Base-by-base conservation (phyloP, 2,113 vertebrate genomes). In the Thomomys bottae region DNA sequence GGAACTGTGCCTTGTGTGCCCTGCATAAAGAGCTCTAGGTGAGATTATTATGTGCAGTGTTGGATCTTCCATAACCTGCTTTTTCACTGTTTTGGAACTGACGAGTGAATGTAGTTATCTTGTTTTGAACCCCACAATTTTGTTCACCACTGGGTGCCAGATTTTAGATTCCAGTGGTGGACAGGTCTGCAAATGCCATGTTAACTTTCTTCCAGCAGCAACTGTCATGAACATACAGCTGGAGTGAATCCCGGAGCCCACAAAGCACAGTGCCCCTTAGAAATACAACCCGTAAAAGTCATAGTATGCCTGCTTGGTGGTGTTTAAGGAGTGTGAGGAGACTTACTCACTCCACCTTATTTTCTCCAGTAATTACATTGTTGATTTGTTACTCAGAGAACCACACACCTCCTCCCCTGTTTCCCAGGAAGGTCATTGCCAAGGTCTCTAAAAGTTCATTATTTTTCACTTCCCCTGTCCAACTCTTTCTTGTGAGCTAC, bases 111-210 rank as follows among this genome's bases (percentile, higher is more conserved):
- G 73, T 76, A 83, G 54, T 66, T 71, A 57, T 7, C 71, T 83
- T 76, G 18, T 71, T n/a, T 26, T 95, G 70, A 87, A 76, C 70
- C 75, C 40, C 8, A 32, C 54, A 80, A 75, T 20, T 88, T 85
- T 67, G 34, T 81, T 26, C 26, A n/a, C 4, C 21, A 9, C 20
- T 68, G 10, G 24, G 23, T 73, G 64, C 87, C 91, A 85, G 0
- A 26, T 94, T 94, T 94, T 67, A 21, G 45, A 45, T 91, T 83
- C 40, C 59, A 6, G 68, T 68, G 71, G 79, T 92, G 54, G 12
- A n/a, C 0, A 2, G 85, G 87, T 45, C 90, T 93, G 38, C 54
- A 32, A 87, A 30, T 81, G 63, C 73, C 66, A 59, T 0, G 67
- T 36, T 90, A 24, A 9, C 32, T 63, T 5, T 63, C 32, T 23